A percentile compares a stretch with the other conserved stretches of the same genome.
Evolutionary conservation across 2,797 vertebrate genomes (phyloP).

Genomic region (Pagetopsis macropterus): DNA sequence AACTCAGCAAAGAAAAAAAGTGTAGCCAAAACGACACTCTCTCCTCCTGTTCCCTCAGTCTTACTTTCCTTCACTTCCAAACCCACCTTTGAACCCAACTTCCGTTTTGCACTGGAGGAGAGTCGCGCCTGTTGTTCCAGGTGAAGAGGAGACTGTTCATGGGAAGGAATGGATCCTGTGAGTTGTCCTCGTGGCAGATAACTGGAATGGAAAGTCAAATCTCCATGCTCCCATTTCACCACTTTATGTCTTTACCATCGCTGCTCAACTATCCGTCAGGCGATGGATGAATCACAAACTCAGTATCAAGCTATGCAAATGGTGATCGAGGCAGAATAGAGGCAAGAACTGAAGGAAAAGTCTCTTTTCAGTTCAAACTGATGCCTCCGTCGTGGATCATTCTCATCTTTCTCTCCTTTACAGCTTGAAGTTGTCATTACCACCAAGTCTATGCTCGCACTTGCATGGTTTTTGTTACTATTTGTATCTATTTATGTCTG

Average conservation of each 20-base stretch:
- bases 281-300: conserved; percentile 20
- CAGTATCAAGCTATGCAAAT: conserved; percentile 7
- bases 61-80: conserved; percentile 4
- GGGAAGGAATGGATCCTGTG: conserved; percentile 46
- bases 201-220: conserved; percentile 27
- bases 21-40: conserved; percentile 25
- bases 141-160: conserved; percentile 35
- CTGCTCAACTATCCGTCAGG: conserved; percentile 28
- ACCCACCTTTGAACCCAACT: conserved; percentile 31
- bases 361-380: conserved; percentile 32
- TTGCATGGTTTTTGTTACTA: conserved; percentile 71
- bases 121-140: conserved; percentile 48
- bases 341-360: conserved; percentile 37
- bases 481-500: conserved; percentile 73
- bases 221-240: conserved; percentile 13
- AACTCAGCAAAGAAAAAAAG: conserved; percentile 22
- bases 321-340: conserved; percentile 16
- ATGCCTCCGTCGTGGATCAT: conserved; percentile 6
- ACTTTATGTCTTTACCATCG: conserved; percentile 16
- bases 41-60: conserved; percentile 32
- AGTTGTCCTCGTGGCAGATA: conserved; percentile 19
- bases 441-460: conserved; percentile 53
- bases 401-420: conserved; percentile 26
- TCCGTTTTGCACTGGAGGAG: conserved; percentile 83
- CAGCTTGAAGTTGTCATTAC: conserved; percentile 37